These are phyloP conservation scores for Campaea margaritaria DNA, from an alignment of 2,888 invertebrate species.

Conservation along the genomic window DNA sequence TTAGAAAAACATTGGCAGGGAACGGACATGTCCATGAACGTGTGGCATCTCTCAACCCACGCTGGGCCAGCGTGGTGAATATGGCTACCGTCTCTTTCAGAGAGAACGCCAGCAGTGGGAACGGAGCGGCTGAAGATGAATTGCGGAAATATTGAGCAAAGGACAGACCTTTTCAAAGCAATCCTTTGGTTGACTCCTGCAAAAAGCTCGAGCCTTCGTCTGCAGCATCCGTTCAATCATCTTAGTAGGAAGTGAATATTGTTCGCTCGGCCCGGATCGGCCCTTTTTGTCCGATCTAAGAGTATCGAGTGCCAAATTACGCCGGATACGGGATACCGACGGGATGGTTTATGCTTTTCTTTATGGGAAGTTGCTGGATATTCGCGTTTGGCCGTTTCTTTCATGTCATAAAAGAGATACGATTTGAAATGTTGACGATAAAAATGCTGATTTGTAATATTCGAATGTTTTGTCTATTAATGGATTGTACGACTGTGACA, in stretches of 20 bases:
- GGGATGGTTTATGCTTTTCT: constrained; percentile 11
- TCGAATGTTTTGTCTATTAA: background rate
- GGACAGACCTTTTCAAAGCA: background rate
- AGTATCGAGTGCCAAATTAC: constrained; percentile 18
- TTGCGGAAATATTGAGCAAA: no score
- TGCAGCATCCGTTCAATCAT: constrained; percentile 9
- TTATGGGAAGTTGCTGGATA: constrained; percentile 7
- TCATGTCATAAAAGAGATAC: constrained; percentile 14
- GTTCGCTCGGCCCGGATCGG: background rate
- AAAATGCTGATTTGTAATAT: constrained; percentile 4
- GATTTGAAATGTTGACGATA: constrained; percentile 7
- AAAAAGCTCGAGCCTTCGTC: background rate
- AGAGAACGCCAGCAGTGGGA: no score
- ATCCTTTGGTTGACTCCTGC: background rate
- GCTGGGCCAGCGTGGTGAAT: no score
- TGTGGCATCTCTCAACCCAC: no score
- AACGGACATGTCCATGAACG: no score
- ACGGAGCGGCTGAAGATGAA: no score
- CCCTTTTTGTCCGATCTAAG: constrained; percentile 8
- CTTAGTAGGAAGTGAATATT: constrained; percentile 9
- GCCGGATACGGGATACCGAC: constrained; percentile 6
- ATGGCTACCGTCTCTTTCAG: no score
- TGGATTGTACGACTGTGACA: no score
- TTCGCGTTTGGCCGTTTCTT: constrained; percentile 15
- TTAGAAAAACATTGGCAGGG: no score